phyloP scores from a whole-genome alignment of 2,888 invertebrate genomes.

The Ichneumoninae sp. region DNA sequence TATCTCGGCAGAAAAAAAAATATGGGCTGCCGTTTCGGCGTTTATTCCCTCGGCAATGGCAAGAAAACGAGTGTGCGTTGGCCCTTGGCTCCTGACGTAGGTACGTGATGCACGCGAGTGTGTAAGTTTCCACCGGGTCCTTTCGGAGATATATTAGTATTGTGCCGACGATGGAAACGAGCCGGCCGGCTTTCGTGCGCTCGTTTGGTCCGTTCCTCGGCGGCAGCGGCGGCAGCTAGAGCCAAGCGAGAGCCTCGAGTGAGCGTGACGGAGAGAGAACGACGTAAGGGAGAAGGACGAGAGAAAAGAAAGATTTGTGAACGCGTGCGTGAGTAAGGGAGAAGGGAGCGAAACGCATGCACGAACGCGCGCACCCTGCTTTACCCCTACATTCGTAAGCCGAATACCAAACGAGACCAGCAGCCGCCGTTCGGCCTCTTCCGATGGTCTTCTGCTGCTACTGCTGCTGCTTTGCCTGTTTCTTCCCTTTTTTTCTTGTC shows the following conservation, averaged over 20 bases:
- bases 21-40: neutral
- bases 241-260: neutral
- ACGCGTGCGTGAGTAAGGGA: conserved; percentile 51
- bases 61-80: conserved; percentile 44
- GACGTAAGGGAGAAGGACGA: conserved; percentile 44
- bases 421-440: conserved; percentile 46
- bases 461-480: conserved; percentile 25
- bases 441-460: conserved; percentile 26
- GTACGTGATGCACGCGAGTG: conserved; percentile 13
- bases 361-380: conserved; percentile 68
- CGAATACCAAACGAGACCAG: conserved; percentile 72
- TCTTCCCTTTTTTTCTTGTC: neutral
- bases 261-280: conserved; percentile 50
- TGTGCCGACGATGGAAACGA: conserved; percentile 57
- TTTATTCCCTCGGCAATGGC: conserved; percentile 41
- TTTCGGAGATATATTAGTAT: conserved; percentile 43
- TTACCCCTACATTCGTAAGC: conserved; percentile 71
- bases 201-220: conserved; percentile 44
- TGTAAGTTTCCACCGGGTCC: conserved; percentile 32
- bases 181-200: conserved; percentile 65
- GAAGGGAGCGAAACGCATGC: conserved; percentile 58
- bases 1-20: conserved; percentile 3
- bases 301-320: conserved; percentile 57
- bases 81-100: conserved; percentile 2
- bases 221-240: neutral